A percentile compares a stretch with the other conserved stretches of the same genome.
phyloP scores from a whole-genome alignment of 2,888 invertebrate species.

The Sisyra nigra region DNA sequence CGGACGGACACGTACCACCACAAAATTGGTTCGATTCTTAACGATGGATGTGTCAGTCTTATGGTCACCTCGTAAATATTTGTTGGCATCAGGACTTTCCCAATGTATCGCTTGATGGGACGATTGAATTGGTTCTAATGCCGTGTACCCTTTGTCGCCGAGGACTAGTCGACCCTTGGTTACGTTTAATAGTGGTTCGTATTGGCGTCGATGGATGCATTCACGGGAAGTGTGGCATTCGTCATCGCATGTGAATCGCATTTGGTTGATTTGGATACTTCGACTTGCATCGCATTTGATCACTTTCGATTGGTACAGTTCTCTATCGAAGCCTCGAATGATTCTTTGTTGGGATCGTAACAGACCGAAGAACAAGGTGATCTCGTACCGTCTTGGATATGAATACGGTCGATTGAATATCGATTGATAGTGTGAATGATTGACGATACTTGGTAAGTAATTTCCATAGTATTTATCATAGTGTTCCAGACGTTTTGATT shows the following conservation, averaged over 20 bases:
- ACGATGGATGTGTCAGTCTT: not conserved
- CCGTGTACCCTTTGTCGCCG: not conserved
- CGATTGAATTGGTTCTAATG: not conserved
- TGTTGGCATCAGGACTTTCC: constrained; percentile 1
- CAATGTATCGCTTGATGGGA: not conserved
- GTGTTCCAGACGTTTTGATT: not conserved
- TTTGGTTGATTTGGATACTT: not conserved
- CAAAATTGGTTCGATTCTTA: not conserved
- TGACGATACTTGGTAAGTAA: not conserved
- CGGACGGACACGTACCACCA: not conserved
- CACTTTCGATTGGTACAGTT: constrained; percentile 2
- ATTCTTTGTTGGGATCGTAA: not conserved
- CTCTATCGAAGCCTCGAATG: not conserved
- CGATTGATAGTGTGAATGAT: not conserved
- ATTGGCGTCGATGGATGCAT: not conserved
- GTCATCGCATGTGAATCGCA: constrained; percentile 2
- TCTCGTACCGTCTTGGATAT: constrained; percentile 6
- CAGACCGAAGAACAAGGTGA: constrained; percentile 1
- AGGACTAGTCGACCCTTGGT: constrained; percentile 3
- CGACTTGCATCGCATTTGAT: constrained; percentile 2
- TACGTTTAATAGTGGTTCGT: not conserved
- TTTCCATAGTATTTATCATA: not conserved
- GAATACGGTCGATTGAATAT: not conserved
- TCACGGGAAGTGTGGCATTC: not conserved
- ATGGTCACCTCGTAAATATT: not conserved